Evolutionary conservation across 2,888 invertebrate species (phyloP), one percentile per base, ranked within the genome.

Genomic region (Thera britannica): DNA sequence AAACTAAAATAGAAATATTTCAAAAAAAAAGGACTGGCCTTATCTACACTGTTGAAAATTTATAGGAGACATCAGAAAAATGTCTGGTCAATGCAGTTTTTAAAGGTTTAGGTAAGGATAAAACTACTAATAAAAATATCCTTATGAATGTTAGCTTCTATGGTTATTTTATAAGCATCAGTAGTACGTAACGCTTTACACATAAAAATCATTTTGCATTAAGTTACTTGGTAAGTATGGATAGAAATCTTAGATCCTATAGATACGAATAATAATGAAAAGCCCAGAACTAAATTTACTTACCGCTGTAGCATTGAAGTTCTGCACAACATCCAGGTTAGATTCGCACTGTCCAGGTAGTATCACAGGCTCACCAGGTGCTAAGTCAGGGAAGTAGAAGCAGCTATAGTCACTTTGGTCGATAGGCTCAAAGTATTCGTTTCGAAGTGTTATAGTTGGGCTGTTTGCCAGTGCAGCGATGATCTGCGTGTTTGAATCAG

Each of bases 291-390:
- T 35, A 35, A 36, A 7, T 12, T 5, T 2, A 8, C 84, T 86
- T 81, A 92, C 92, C 68, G 69, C 71, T 5, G 73, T 59, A 4
- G 82, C 71, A 52, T 87, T 62, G 61, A 93, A 92, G 74, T 88
- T 82, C 11, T 73, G 72, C 2, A 89, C 73, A 2, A 83, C 87
- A 46, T 72, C 58, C n/a, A 92, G 83, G 52, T 77, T 36, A 4
- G 36, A 38, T 41, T 90, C 85, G 69, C 93, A 93, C 35, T 86
- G 86, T 51, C 92, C 93, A 6, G 77, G 74, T 44, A 93, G 75
- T 0, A 88, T 72, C 0, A 91, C 83, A 0, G 88, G 84, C 51
- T 86, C 81, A 36, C 86, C 87, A 0, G 84, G 78, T 0, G 72
- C 77, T 1, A 88, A 71, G 0, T 85, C 84, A 0, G 92, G 92